Conservation (phyloP, 2,797 vertebrate genomes). For the Myiothlypis chrysogaster region DNA sequence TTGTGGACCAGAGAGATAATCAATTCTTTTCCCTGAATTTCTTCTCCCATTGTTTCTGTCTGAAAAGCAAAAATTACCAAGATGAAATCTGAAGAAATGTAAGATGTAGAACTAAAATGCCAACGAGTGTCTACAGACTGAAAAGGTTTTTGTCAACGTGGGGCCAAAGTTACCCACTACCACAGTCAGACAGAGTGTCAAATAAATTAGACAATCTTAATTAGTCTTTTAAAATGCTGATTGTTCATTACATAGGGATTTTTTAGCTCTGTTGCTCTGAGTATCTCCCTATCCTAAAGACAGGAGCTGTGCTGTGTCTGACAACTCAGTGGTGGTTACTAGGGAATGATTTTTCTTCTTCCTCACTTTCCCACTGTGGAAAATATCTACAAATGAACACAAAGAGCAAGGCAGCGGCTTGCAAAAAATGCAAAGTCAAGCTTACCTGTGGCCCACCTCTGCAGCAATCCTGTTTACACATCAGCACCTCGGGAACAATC, state of each 20-base stretch:
- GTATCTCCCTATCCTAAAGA: neutral
- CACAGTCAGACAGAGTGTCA: neutral
- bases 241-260: neutral
- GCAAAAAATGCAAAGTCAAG: slow-evolving; percentile 54
- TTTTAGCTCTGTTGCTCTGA: neutral
- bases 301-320: neutral
- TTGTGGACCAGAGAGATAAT: neutral
- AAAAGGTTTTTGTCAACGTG: fast-evolving
- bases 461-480: slow-evolving; percentile 66
- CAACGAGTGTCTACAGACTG: neutral
- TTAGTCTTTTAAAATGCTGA: neutral
- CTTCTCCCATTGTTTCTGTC: neutral
- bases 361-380: neutral
- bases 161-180: neutral
- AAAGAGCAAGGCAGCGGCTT: slow-evolving; percentile 55
- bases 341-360: neutral
- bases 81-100: neutral
- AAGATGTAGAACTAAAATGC: neutral
- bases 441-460: slow-evolving; percentile 42
- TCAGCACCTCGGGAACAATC: slow-evolving; percentile 54
- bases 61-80: neutral
- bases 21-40: neutral
- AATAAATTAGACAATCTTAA: neutral
- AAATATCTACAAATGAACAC: neutral
- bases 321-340: neutral